phyloP scores from a whole-genome alignment of 2,113 vertebrate genomes.

The Struthidea cinerea region DNA sequence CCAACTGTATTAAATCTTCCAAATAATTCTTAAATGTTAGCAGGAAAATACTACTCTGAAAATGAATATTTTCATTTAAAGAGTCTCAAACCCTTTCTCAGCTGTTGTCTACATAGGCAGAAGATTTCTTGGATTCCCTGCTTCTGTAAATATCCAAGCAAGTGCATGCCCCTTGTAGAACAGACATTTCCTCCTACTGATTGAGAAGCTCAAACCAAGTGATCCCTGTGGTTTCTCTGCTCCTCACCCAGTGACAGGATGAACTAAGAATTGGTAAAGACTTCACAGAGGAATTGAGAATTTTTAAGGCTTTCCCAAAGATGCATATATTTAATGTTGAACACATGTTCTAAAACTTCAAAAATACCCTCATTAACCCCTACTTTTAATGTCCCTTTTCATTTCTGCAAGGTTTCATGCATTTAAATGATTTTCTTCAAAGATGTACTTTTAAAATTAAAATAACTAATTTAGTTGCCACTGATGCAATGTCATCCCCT shows the following conservation, averaged over 20 bases:
- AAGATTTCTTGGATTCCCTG: not conserved
- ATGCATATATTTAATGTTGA: not conserved
- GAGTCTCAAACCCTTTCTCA: not conserved
- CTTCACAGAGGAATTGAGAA: not conserved
- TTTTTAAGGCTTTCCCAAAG: not conserved
- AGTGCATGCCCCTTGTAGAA: not conserved
- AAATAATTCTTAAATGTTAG: not conserved
- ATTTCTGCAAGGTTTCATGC: not conserved
- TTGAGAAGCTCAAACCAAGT: not conserved
- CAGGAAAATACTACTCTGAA: not conserved
- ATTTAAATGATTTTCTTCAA: not conserved
- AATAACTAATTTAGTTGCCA: not conserved
- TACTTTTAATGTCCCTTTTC: not conserved
- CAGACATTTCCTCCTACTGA: not conserved
- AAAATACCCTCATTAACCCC: not conserved
- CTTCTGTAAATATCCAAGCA: not conserved
- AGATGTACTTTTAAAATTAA: not conserved
- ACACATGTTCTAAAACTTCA: not conserved
- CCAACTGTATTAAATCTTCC: not conserved
- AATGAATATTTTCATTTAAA: not conserved
- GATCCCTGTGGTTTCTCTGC: not conserved
- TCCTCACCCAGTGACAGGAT: not conserved
- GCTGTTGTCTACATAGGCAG: not conserved
- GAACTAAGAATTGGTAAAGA: not conserved
- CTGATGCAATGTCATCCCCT: not conserved